Percentiles rank a stretch among this genome's conserved stretches.
These are phyloP conservation scores for Eristalis pertinax DNA, from an alignment of 2,888 invertebrate genomes.

Conservation along the genomic window DNA sequence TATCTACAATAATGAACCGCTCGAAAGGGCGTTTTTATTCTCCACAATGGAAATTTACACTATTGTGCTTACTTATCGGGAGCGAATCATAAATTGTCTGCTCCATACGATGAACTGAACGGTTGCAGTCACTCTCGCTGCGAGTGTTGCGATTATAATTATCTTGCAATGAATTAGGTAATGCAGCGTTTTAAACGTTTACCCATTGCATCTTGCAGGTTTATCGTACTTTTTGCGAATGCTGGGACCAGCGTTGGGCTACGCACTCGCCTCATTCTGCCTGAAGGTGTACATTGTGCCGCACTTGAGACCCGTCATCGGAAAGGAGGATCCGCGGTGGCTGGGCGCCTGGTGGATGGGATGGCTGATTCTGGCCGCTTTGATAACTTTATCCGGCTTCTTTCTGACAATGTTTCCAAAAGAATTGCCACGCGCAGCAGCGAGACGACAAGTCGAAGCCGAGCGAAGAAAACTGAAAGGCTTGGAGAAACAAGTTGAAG, in stretches of 20 bases:
- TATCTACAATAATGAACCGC: slow-evolving; percentile 25
- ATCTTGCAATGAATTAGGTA: not conserved
- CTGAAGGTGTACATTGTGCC: slow-evolving; percentile 86
- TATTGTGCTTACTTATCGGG: slow-evolving; percentile 18
- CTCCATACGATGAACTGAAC: slow-evolving; percentile 8
- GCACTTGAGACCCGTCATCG: slow-evolving; percentile 85
- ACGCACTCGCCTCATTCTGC: slow-evolving; percentile 85
- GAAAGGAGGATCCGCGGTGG: slow-evolving; percentile 88
- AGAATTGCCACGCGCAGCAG: slow-evolving; percentile 85
- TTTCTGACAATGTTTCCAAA: slow-evolving; percentile 87
- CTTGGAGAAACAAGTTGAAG: slow-evolving; percentile 53
- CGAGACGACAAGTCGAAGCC: slow-evolving; percentile 82
- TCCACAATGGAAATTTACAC: slow-evolving; percentile 22
- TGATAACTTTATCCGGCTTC: slow-evolving; percentile 84
- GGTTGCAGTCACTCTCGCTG: not conserved
- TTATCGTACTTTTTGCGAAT: slow-evolving; percentile 86
- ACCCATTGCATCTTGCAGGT: slow-evolving; percentile 79
- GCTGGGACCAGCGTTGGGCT: slow-evolving; percentile 87
- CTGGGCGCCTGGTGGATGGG: slow-evolving; percentile 93
- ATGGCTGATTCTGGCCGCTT: slow-evolving; percentile 85
- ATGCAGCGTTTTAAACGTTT: not conserved
- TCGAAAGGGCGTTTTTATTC: not conserved
- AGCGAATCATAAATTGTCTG: slow-evolving; percentile 2
- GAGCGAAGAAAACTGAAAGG: slow-evolving; percentile 75
- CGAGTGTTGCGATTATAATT: not conserved